Base-by-base conservation (phyloP, 2,113 vertebrate species). In the Coreoperca whiteheadi region DNA sequence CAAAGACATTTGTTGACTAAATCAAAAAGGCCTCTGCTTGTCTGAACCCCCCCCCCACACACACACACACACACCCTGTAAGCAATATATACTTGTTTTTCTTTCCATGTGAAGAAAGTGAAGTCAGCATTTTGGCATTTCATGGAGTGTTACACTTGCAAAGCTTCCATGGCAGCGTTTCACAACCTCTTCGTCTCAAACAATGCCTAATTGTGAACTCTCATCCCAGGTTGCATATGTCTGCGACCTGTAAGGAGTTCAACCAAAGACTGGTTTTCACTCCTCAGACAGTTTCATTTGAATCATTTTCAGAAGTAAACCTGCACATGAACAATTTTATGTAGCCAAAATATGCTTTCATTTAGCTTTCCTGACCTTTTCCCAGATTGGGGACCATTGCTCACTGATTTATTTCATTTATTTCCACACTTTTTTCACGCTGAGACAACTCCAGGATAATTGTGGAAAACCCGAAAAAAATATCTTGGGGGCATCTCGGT, bases 1-100 rank as follows among this genome's bases (percentile, higher is more conserved):
- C 86, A 92, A 87, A 90, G 89, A 59, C 43, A 21, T 73, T 83
- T 86, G 64, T 83, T 80, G 69, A 79, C 63, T 63, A 51, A 77
- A 67, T 84, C 66, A 83, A 82, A n/a, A 86, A 77, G 56, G 56
- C 51, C 74, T 8, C 1, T 65, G 74, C 65, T 69, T 69, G 76
- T 69, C 77, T 85, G 46, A 61, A 56, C 0, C 20, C 3, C n/a
- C 4, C 41, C 0, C 66, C 66, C 20, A 23, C 70, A 63, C 39
- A 61, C 74, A 23, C 70, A 63, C 39, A 61, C 74, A 66, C 67
- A 69, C 70, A 34, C 28, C 46, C 20, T 66, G 43, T 48, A 12
- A 56, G 51, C 68, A 6, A 34, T 4, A 15, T 18, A 37, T 39
- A 51, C 59, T 41, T 30, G 28, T 16, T n/a, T 57, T 78, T 83